phyloP scores from a whole-genome alignment of 2,113 vertebrate genomes.

The Anarhynchus alexandrinus region DNA sequence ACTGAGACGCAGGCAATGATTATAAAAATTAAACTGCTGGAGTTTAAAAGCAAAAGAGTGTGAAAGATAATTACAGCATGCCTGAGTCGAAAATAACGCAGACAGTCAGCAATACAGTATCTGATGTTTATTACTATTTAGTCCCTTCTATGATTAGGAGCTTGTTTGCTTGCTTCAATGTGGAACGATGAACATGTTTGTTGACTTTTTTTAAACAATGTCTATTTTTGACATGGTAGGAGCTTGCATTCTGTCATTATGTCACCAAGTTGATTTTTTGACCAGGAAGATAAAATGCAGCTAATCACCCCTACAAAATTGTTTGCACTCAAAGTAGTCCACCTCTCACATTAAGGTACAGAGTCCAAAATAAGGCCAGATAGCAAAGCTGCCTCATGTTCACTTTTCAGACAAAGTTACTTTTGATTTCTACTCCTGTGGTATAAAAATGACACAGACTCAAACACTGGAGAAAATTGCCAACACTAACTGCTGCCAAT shows the following conservation, averaged over 20 bases:
- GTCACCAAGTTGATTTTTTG: background rate
- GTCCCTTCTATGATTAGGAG: background rate
- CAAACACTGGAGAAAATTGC: background rate
- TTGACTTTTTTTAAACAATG: background rate
- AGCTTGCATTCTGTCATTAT: background rate
- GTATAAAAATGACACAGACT: background rate
- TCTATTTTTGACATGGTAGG: background rate
- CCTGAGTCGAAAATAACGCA: background rate
- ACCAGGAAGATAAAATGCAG: background rate
- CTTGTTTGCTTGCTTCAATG: background rate
- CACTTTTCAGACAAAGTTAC: background rate
- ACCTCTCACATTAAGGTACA: background rate
- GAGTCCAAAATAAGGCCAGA: background rate
- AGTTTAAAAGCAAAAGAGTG: background rate
- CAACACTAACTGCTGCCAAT: background rate
- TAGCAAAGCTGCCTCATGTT: accelerated
- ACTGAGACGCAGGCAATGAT: background rate
- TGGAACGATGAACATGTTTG: accelerated
- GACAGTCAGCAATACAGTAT: background rate
- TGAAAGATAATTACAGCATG: background rate
- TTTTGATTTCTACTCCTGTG: background rate
- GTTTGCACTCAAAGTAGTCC: background rate
- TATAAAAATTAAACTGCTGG: background rate
- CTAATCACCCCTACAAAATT: background rate
- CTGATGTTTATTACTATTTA: background rate